Evolutionary conservation across 2,113 vertebrate species (phyloP), one percentile per base, ranked within the genome.

Genomic region (Porphyrio hochstetteri): DNA sequence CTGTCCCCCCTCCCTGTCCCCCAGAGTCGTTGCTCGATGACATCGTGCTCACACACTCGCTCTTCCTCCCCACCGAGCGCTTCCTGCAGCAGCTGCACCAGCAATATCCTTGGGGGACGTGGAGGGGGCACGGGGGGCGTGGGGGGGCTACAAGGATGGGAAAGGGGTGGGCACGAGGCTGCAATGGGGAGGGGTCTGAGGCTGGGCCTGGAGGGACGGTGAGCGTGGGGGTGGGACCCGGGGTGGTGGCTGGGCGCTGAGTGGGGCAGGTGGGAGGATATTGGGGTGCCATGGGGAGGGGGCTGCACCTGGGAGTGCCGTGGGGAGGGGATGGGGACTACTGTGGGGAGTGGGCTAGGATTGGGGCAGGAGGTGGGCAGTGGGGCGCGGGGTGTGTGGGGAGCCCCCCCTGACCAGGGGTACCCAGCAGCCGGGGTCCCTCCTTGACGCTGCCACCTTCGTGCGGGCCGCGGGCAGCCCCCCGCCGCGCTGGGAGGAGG

Each of bases 11-110:
- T 48, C 20, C 88, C 55, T 94, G 31, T 61, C 88, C 89, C 91
- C 36, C 94, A 99, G 99, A 99, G 90, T 98, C 98, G 29, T 97
- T 99, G 86, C 97, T 99, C 96, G 99, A 99, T 83, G 99, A 99
- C 97, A 98, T 99, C 64, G 98, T 99, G 96, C 98, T 99, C 98
- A 99, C 99, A 18, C 99, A 99, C 96, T 99, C 99, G 79, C 98
- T 99, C 96, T 99, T 99, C 98, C 97, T 99, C 97, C 98, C 99
- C 42, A 98, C 99, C 11, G 99, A 99, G 97, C 98, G 98, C 97
- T 98, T 99, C 90, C 99, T 99, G 97, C 99, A 99, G 90, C 98
- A 99, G 92, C 98, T 99, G 81, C 98, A 99, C 74, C 98, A 99
- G 95, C 99, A 99, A 99, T 99, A 99, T 99, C 99, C 99, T 99